Evolutionary conservation across 2,113 vertebrate species (phyloP).

Genomic region (Pitta sordida): DNA sequence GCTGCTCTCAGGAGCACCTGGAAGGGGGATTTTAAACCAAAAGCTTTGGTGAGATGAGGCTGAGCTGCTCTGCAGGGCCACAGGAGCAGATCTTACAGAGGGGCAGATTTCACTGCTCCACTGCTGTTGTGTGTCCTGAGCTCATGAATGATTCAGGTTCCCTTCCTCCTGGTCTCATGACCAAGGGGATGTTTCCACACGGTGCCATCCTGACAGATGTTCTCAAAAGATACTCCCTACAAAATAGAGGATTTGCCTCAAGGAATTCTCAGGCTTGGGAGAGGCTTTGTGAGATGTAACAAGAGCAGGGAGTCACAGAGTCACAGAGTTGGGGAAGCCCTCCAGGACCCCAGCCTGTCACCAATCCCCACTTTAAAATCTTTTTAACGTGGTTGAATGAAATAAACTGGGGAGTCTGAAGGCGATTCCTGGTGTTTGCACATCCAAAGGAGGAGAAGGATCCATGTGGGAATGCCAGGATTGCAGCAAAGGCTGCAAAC

Average conservation of each 20-base stretch:
- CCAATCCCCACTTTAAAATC: neutral
- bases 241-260: neutral
- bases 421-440: neutral
- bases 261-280: neutral
- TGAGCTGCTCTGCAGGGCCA: neutral
- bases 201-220: neutral
- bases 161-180: neutral
- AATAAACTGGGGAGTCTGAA: neutral
- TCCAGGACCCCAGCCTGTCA: neutral
- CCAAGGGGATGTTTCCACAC: rapidly evolving
- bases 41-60: neutral
- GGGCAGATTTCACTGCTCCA: neutral
- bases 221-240: neutral
- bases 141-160: neutral
- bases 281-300: neutral
- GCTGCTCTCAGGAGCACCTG: rapidly evolving
- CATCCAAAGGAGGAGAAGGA: neutral
- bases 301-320: neutral
- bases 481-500: neutral
- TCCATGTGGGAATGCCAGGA: neutral
- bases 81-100: neutral
- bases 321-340: neutral
- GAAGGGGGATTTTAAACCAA: too few relatives aligned
- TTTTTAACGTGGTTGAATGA: neutral
- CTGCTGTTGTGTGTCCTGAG: neutral